Percentiles rank a stretch among this genome's conserved stretches.
Conservation (phyloP, 2,888 invertebrate genomes). For the Brassicogethes aeneus region DNA sequence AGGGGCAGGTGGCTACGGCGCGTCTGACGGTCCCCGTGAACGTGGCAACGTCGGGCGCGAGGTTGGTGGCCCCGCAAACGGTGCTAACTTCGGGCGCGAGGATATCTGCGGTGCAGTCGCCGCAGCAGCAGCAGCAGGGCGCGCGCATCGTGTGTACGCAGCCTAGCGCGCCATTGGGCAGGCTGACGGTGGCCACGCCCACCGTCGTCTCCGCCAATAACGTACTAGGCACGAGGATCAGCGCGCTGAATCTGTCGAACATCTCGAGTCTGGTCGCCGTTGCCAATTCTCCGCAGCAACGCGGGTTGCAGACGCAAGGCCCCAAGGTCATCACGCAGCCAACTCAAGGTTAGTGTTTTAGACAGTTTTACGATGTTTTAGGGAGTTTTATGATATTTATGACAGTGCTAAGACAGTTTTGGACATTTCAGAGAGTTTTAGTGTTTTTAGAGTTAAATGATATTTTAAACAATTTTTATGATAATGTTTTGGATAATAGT, state of each 20-base stretch:
- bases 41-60: conserved; percentile 24
- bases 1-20: conserved; percentile 33
- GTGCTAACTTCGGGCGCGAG: conserved; percentile 33
- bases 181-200: conserved; percentile 28
- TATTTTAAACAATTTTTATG: too few species aligned
- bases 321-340: conserved; percentile 40
- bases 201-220: conserved; percentile 24
- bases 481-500: too few species aligned
- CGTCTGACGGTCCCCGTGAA: conserved; percentile 33
- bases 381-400: too few species aligned
- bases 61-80: conserved; percentile 33
- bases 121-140: conserved; percentile 24
- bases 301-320: conserved; percentile 29
- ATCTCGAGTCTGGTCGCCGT: conserved; percentile 35
- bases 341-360: conserved; percentile 29
- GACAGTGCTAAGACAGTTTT: too few species aligned
- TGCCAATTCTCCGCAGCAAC: conserved; percentile 28
- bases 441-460: too few species aligned
- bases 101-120: conserved; percentile 29
- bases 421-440: too few species aligned
- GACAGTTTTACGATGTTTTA: too few species aligned
- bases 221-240: conserved; percentile 30
- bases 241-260: conserved; percentile 33
- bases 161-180: conserved; percentile 28
- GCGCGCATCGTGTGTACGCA: conserved; percentile 31